These are phyloP conservation scores for Mythimna loreyi DNA, from an alignment of 2,888 invertebrate genomes.

Conservation along the genomic window DNA sequence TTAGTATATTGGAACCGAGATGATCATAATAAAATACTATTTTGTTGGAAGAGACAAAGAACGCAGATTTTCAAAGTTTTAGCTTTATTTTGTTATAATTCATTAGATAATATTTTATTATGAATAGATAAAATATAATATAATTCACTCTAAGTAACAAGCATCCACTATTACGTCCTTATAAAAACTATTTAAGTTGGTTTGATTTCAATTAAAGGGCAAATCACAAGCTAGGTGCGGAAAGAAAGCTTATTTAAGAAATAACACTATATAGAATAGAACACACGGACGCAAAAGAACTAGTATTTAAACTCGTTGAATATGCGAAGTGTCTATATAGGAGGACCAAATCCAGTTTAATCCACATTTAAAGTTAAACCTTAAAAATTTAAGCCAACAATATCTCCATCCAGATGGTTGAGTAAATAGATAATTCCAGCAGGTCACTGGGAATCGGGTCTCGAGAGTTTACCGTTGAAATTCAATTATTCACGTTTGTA, in stretches of 20 bases:
- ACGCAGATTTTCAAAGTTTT: too few species aligned
- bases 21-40: too few species aligned
- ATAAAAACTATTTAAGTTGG: too few species aligned
- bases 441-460: conserved; percentile 65
- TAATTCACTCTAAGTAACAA: too few species aligned
- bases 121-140: too few species aligned
- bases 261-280: conserved; percentile 14
- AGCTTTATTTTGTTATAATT: too few species aligned
- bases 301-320: conserved; percentile 27
- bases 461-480: conserved; percentile 69
- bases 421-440: conserved; percentile 72
- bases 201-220: neutral
- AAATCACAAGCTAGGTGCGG: neutral
- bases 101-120: too few species aligned
- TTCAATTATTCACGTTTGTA: conserved; percentile 73
- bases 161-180: too few species aligned
- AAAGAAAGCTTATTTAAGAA: conserved; percentile 1
- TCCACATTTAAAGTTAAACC: conserved; percentile 46
- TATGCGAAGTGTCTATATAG: conserved; percentile 54
- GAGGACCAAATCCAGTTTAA: conserved; percentile 34
- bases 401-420: conserved; percentile 59
- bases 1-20: too few species aligned
- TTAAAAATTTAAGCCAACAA: conserved; percentile 33
- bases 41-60: too few species aligned
- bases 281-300: too few species aligned